Evolutionary conservation across 2,797 vertebrate genomes (phyloP), one percentile per base, ranked within the genome.

Genomic region (Peromyscus attwateri): DNA sequence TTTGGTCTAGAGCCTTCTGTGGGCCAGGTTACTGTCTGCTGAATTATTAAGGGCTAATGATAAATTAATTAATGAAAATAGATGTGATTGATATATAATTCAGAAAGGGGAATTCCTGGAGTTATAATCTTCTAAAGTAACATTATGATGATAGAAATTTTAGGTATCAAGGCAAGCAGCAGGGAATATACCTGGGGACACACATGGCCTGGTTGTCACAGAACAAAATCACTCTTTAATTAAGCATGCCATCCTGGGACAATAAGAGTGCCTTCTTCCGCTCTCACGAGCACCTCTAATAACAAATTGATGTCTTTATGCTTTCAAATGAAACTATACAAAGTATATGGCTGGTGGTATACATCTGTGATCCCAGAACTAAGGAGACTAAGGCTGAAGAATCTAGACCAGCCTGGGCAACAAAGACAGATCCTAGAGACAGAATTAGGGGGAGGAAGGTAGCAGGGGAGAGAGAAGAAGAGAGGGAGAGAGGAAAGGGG

Each of bases 101-200:
- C 43, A 96, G 84, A 94, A 93, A 93, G 70, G 21, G 8, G 14
- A 25, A 87, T 68, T 88, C n/a, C 25, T 95, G 14, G n/a, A 92
- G 37, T 80, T 21, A 95, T 29, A 52, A 84, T 82, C 70, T 87
- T 87, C 68, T 89, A 55, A 94, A 79, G 82, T 12, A 80, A 52
- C 7, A 88, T 11, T 31, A 1, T 52, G 31, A 92, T 70, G 37
- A 89, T 60, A 87, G 64, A 92, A 93, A 84, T 93, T 87, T 95
- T 88, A 87, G 93, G 76, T 34, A 75, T 27, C 12, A 60, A 52
- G 52, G 83, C 27, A 40, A 76, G 49, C 43, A 40, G 13, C 57
- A 27, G 9, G 31, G 17, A 4, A 14, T 68, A 52, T 29, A 80
- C 2, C 46, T 62, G 34, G 90, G 40, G 34, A 68, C 21, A 70